Evolutionary conservation across 2,113 vertebrate genomes (phyloP), one percentile per base, ranked within the genome.

Genomic region (Spermophilus dauricus): DNA sequence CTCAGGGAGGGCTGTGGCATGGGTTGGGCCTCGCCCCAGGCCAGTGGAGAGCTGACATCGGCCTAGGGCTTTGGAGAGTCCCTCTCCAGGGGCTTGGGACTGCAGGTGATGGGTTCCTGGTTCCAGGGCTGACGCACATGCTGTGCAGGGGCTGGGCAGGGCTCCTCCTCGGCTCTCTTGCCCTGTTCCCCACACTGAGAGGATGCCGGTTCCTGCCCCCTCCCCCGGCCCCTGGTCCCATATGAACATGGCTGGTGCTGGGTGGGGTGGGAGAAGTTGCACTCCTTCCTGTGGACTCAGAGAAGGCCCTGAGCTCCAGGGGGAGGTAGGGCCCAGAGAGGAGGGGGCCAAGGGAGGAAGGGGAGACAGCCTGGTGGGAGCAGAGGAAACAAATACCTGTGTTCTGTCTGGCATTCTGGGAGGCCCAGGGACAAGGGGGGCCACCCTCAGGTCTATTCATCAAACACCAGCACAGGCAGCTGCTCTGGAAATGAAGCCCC

Each of bases 101-200:
- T 24, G 3, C 0, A 9, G 51, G 58, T 2, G 8, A 8, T 28
- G 18, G 4, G 24, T 53, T 56, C 42, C 34, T 18, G 8, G n/a
- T n/a, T n/a, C n/a, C n/a, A n/a, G n/a, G n/a, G n/a, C n/a, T n/a
- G n/a, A n/a, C n/a, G n/a, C n/a, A n/a, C n/a, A n/a, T n/a, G n/a
- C n/a, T n/a, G n/a, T n/a, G 77, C 8, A 39, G 13, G n/a, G 22
- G 11, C 1, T 4, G 42, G 80, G 7, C 61, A 58, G 37, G 12
- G 39, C 69, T 42, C 51, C 16, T n/a, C 7, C 45, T n/a, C 28
- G 5, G 61, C 4, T 32, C 16, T n/a, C 45, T 5, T 17, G 45
- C 30, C 45, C 30, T 12, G 32, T 24, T 73, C 18, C 22, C 17
- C 12, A 6, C 9, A 42, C 6, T 4, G n/a, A 42, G 61, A 24